Conservation (phyloP, 2,888 invertebrate species). For the Nomada ferruginata region DNA sequence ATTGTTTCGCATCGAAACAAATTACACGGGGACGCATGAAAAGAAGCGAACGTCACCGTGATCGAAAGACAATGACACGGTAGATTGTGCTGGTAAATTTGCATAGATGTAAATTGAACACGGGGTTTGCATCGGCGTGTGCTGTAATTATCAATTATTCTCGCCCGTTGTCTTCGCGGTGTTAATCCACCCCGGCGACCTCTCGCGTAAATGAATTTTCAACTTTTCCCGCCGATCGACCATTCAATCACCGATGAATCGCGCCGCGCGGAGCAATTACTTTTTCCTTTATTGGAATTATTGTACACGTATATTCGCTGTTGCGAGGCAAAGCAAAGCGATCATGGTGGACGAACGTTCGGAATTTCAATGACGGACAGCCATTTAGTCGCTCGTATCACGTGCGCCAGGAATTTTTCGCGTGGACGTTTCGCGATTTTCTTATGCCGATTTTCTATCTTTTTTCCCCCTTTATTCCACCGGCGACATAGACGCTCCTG, state of each 20-base stretch:
- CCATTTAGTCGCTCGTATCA: constrained; percentile 59
- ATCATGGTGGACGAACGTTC: constrained; percentile 7
- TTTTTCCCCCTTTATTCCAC: too few species aligned
- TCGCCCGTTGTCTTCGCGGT: constrained; percentile 17
- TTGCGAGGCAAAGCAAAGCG: constrained; percentile 31
- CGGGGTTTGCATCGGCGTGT: not conserved
- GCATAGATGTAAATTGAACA: constrained; percentile 32
- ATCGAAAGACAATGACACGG: constrained; percentile 20
- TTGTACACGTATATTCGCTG: constrained; percentile 46
- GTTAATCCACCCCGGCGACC: constrained; percentile 45
- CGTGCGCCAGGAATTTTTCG: constrained; percentile 59
- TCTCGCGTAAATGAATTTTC: constrained; percentile 17
- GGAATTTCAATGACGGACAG: constrained; percentile 51
- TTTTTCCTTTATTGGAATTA: constrained; percentile 19
- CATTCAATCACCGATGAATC: not conserved
- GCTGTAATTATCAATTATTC: constrained; percentile 56
- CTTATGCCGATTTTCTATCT: constrained; percentile 13
- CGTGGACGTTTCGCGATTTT: constrained; percentile 44
- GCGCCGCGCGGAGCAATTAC: not conserved
- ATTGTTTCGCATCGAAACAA: constrained; percentile 9
- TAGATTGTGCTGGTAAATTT: constrained; percentile 34
- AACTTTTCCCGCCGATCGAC: constrained; percentile 16
- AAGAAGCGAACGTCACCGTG: constrained; percentile 19
- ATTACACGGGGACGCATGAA: constrained; percentile 11
- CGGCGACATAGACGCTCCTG: not conserved